Evolutionary conservation across 2,113 vertebrate species (phyloP).

Genomic region (Phyllopteryx taeniolatus): DNA sequence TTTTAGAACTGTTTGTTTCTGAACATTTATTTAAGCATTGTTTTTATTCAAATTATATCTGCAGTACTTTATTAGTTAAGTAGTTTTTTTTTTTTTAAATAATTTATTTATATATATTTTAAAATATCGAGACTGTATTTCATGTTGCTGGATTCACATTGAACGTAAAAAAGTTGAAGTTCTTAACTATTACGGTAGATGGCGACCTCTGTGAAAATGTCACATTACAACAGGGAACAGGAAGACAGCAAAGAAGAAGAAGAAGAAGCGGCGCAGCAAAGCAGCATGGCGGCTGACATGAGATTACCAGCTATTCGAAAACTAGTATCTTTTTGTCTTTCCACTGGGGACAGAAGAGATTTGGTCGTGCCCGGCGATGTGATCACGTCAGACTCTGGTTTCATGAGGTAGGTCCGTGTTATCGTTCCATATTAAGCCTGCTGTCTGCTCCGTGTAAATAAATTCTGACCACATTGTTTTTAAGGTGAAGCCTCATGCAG

Average conservation of each 20-base stretch:
- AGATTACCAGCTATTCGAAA: slow-evolving; percentile 75
- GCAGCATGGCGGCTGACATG: slow-evolving; percentile 85
- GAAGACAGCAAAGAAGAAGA: slow-evolving; percentile 8
- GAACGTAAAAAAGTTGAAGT: neutral
- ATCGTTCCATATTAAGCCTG: neutral
- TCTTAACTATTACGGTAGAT: neutral
- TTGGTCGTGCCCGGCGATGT: slow-evolving; percentile 91
- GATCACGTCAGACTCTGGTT: slow-evolving; percentile 91
- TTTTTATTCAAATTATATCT: no score
- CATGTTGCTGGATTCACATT: neutral
- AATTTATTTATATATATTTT: neutral
- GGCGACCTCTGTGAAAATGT: neutral
- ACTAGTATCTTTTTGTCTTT: slow-evolving; percentile 29
- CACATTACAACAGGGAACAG: neutral
- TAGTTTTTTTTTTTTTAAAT: no score
- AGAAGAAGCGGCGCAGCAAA: neutral
- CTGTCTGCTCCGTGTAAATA: neutral
- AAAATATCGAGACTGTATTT: neutral
- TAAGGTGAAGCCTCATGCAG: neutral
- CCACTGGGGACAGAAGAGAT: slow-evolving; percentile 66
- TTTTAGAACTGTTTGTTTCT: no score
- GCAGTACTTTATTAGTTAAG: no score
- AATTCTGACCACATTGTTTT: neutral
- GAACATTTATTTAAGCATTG: no score
- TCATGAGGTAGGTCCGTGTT: slow-evolving; percentile 83